phyloP scores from a whole-genome alignment of 2,113 vertebrate genomes.

The Apistogramma diplotaenia region DNA sequence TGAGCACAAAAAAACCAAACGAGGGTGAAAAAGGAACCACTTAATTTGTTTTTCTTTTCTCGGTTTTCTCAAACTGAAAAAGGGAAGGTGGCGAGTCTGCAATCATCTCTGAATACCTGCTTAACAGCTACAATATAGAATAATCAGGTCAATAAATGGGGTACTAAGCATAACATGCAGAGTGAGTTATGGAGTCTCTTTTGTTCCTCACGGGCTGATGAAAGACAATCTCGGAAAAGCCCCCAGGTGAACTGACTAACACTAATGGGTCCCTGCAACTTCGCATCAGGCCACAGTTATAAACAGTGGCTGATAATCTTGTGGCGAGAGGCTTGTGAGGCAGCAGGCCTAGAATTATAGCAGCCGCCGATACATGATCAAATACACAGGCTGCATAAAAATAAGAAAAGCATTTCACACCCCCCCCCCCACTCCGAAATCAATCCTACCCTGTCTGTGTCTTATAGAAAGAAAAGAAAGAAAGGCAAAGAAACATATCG shows the following conservation, averaged over 20 bases:
- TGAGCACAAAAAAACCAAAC: conserved; percentile 7
- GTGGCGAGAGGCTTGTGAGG: conserved; percentile 26
- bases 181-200: neutral
- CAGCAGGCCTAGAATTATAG: conserved; percentile 36
- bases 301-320: conserved; percentile 46
- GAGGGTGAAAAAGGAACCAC: neutral
- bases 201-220: conserved; percentile 16
- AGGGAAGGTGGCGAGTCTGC: neutral
- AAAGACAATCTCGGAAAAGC: conserved; percentile 36
- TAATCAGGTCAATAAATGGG: conserved; percentile 21
- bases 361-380: conserved; percentile 62
- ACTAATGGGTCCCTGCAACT: conserved; percentile 38
- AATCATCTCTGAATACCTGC: neutral
- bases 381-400: conserved; percentile 24
- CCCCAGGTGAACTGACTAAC: conserved; percentile 46
- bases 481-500: conserved; percentile 52
- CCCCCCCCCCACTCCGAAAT: conserved; percentile 63
- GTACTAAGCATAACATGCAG: conserved; percentile 2
- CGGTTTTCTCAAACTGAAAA: neutral
- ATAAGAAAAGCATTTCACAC: conserved; percentile 32
- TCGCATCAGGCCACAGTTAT: conserved; percentile 25
- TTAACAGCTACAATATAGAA: neutral
- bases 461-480: conserved; percentile 26
- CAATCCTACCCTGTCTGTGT: conserved; percentile 40
- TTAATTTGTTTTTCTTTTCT: neutral